Base-by-base conservation (phyloP, 2,888 invertebrate species). In the Pseudolycoriella hygida region DNA sequence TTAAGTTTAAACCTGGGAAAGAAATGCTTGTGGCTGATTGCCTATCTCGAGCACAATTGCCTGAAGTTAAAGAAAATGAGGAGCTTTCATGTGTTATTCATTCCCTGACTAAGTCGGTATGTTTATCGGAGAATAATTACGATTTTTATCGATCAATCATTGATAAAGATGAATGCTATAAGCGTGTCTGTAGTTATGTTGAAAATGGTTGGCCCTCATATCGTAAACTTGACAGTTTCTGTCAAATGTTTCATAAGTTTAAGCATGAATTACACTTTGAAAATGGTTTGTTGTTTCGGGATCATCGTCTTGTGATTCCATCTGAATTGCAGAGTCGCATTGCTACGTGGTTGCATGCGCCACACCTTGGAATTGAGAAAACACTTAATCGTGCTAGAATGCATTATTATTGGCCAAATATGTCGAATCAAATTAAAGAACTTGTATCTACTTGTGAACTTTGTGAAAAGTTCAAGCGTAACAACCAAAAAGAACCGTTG, bases 391-490 rank as follows among this genome's bases (percentile, higher is more conserved):
- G 46, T 18, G 40, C n/a, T 37, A 5, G 38, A 38, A 15, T n/a
- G 15, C 38, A 38, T 10, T 46, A 39, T 43, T 49, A 34, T 46
- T 47, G 47, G 50, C 47, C 47, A 1, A 47, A 47, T n/a, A 50
- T 49, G 48, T 43, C 42, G 11, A 39, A 4, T 3, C 30, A 45
- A 19, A 43, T 47, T 5, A 51, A 15, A 18, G 41, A 50, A 38
- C 10, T n/a, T n/a, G n/a, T n/a, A n/a, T n/a, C n/a, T n/a, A n/a
- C n/a, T n/a, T n/a, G n/a, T n/a, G n/a, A n/a, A n/a, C n/a, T n/a
- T n/a, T 51, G 51, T 44, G 49, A 50, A 34, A 49, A 48, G 18
- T 50, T 50, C 19, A 38, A 39, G 14, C 40, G 50, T 4, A 48
- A 47, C 32, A 46, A 43, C 40, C 46, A 39, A n/a, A n/a, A n/a